Base-by-base conservation (phyloP, 2,797 vertebrate species). In the Aplochiton taeniatus region DNA sequence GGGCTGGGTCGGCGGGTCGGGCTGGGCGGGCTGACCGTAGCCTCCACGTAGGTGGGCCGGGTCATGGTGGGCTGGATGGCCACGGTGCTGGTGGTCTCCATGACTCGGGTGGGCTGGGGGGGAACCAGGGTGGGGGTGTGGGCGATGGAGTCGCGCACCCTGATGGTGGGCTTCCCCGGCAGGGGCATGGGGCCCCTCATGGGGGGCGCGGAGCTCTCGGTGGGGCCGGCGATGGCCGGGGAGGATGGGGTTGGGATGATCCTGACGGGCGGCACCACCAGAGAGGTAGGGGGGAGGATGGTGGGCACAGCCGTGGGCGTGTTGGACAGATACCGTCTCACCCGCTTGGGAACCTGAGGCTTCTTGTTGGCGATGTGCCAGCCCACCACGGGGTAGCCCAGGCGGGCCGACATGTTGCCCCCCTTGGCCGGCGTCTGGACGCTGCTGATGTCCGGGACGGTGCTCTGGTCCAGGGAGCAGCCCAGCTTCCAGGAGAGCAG, bases 311-410 rank as follows among this genome's bases (percentile, higher is more conserved):
- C 92, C 0, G 98, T 93, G 0, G 98, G 96, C 1, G 96, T 97
- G 84, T 95, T 96, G n/a, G 94, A 94, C 54, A 98, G 89, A 54
- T 96, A 95, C 48, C 98, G 89, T 69, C 96, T 90, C 52, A 96
- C 92, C 52, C 98, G 92, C 82, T 96, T 98, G 10, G 95, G 94
- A 54, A 95, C 78, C 41, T 95, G 92, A 31, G 95, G 95, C 70
- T 98, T 99, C 86, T 98, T 98, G 86, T 99, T 99, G 58, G 97
- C 96, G 0, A 99, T 97, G 77, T 99, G 97, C 98, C 98, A 99
- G 7, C 98, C 98, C 51, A 99, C 96, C 46, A 99, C 98, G 0
- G 98, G 98, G 81, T 95, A 98, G 49, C 97, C 96, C 48, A 99
- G 93, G 74, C 72, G 93, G 48, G 95, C 96, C 0, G 98, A 98